Evolutionary conservation across 2,113 vertebrate genomes (phyloP).

Genomic region (Tragelaphus scriptus): DNA sequence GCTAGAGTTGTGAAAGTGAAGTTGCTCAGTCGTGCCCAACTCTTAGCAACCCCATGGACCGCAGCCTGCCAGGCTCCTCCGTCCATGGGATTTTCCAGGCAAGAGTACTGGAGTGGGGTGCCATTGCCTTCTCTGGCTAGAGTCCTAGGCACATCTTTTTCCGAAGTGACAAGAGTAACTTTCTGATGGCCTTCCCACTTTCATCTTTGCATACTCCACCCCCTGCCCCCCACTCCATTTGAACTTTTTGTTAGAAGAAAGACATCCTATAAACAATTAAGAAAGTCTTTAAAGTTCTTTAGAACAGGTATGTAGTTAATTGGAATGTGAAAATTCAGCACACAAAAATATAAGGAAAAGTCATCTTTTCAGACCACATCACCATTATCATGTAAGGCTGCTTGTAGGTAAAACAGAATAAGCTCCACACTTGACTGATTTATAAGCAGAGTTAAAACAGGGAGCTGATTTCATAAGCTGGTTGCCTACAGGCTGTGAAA

Average conservation of each 20-base stretch:
- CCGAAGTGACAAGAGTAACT: not conserved
- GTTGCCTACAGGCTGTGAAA: not conserved
- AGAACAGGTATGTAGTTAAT: not conserved
- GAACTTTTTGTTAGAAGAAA: not conserved
- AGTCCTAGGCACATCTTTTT: not conserved
- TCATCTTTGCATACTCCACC: not conserved
- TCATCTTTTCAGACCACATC: not conserved
- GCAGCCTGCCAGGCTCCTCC: no score
- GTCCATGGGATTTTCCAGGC: no score
- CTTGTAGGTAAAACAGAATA: not conserved
- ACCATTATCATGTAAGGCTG: not conserved
- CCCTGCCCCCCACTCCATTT: not conserved
- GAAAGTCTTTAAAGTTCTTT: not conserved
- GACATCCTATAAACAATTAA: not conserved
- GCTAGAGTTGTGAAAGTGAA: not conserved
- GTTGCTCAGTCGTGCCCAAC: no score
- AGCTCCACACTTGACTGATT: not conserved
- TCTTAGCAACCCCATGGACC: no score
- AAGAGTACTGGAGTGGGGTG: no score
- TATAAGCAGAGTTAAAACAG: conserved; percentile 10
- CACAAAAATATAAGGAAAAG: not conserved
- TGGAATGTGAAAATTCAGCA: not conserved
- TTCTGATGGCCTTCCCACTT: not conserved
- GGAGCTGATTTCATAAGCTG: not conserved
- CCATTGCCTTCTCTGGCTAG: not conserved